Evolutionary conservation across 2,888 invertebrate species (phyloP).

Genomic region (Sarcophaga carnaria): DNA sequence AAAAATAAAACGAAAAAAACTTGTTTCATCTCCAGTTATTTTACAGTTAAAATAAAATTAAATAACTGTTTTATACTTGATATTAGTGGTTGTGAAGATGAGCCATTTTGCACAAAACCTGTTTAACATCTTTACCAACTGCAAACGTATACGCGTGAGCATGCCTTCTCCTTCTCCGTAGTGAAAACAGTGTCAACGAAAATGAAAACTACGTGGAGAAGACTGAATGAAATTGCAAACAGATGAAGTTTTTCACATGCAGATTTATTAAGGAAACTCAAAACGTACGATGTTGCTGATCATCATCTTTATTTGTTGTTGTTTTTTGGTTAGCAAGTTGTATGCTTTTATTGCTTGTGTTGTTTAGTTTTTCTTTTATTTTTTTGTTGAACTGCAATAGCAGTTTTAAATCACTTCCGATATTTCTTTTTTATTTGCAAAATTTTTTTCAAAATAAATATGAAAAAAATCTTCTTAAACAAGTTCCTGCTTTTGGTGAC

Average conservation of each 20-base stretch:
- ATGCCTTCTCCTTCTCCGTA: not conserved
- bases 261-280: slow-evolving; percentile 65
- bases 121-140: slow-evolving; percentile 37
- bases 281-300: slow-evolving; percentile 12
- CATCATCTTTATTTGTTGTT: not conserved
- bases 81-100: slow-evolving; percentile 50
- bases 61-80: slow-evolving; percentile 57
- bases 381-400: slow-evolving; percentile 18
- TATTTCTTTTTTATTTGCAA: slow-evolving; percentile 28
- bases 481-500: slow-evolving; percentile 53
- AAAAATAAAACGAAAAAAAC: slow-evolving; percentile 12
- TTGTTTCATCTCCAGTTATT: slow-evolving; percentile 36
- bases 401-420: slow-evolving; percentile 59
- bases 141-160: not conserved
- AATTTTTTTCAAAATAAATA: slow-evolving; percentile 4
- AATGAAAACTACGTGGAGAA: not conserved
- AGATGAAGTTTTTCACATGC: slow-evolving; percentile 26
- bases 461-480: not conserved
- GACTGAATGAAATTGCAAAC: slow-evolving; percentile 15
- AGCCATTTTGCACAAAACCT: slow-evolving; percentile 53
- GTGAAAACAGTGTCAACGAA: slow-evolving; percentile 23
- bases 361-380: not conserved
- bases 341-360: too few relatives aligned
- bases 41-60: slow-evolving; percentile 44
- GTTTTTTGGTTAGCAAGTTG: slow-evolving; percentile 24